Percentiles rank a stretch among this genome's conserved stretches.
These are phyloP conservation scores for Spodoptera littoralis DNA, from an alignment of 2,888 invertebrate species.

Conservation along the genomic window DNA sequence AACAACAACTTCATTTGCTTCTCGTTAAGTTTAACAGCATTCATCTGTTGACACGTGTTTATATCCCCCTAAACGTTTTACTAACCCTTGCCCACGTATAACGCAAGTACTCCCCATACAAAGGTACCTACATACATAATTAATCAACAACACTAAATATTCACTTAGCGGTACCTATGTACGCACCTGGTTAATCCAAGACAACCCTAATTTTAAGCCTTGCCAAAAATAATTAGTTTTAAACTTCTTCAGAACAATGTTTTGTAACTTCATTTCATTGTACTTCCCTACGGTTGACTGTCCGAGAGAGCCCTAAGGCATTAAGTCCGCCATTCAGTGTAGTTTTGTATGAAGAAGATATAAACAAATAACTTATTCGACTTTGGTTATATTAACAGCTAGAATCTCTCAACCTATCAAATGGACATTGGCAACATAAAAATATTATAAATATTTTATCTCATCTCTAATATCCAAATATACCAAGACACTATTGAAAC, in stretches of 20 bases:
- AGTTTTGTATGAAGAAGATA: too few species aligned
- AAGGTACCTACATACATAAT: conserved; percentile 34
- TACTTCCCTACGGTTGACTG: too few species aligned
- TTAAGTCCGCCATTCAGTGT: too few species aligned
- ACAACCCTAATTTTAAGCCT: conserved; percentile 12
- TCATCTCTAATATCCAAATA: too few species aligned
- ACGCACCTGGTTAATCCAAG: conserved; percentile 24
- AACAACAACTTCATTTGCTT: background rate
- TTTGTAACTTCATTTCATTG: too few species aligned
- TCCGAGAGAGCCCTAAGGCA: too few species aligned
- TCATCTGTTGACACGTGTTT: background rate
- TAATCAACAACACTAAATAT: conserved; percentile 43
- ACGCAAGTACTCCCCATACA: conserved; percentile 19
- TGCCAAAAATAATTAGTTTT: conserved; percentile 19
- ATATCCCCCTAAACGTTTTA: background rate
- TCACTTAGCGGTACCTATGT: conserved; percentile 35
- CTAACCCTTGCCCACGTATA: background rate
- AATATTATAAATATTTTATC: too few species aligned
- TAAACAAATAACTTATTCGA: too few species aligned
- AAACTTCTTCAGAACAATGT: conserved; percentile 12
- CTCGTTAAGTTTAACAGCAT: background rate
- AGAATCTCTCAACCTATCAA: too few species aligned
- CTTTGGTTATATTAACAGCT: conserved; percentile 33
- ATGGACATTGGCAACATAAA: too few species aligned
- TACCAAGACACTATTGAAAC: too few species aligned